Percentiles rank a stretch among this genome's conserved stretches.
phyloP scores from a whole-genome alignment of 2,113 vertebrate genomes.

The Vimba vimba region DNA sequence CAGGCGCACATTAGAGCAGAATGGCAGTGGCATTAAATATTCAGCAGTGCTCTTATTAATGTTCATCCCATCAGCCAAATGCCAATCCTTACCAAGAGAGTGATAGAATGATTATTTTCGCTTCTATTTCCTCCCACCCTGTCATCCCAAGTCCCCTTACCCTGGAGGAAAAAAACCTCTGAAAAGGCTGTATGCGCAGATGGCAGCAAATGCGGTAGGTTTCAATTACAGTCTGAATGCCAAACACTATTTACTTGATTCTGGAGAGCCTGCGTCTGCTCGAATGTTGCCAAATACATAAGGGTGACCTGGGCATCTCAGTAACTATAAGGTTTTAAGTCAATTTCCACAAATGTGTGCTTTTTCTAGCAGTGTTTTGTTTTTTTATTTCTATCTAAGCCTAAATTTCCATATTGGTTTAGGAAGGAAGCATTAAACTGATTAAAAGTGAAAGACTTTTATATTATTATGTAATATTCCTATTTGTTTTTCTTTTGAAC shows the following conservation, averaged over 20 bases:
- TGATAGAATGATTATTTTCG: slow-evolving; percentile 51
- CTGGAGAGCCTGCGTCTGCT: neutral
- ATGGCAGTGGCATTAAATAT: slow-evolving; percentile 61
- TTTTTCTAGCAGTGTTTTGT: too few species aligned
- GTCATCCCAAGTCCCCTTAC: neutral
- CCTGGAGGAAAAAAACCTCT: neutral
- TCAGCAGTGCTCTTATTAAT: slow-evolving; percentile 56
- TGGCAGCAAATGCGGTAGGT: neutral
- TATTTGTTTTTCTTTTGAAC: too few species aligned
- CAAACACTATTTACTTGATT: slow-evolving; percentile 10
- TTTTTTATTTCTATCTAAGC: too few species aligned
- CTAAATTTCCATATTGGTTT: too few species aligned
- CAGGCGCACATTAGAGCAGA: slow-evolving; percentile 56
- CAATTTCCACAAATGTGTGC: neutral
- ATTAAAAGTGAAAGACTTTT: too few species aligned
- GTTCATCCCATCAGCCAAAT: slow-evolving; percentile 51
- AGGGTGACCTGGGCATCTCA: neutral
- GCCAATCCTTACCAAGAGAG: slow-evolving; percentile 38
- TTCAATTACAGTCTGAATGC: slow-evolving; percentile 26
- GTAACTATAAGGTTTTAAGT: neutral
- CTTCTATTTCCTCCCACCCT: neutral
- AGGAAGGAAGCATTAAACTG: too few species aligned
- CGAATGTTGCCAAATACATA: neutral
- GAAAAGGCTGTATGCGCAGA: neutral
- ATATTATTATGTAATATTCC: too few species aligned